Conservation (phyloP, 35 echinoderm and acorn worm species). For the Acanthaster planci region DNA sequence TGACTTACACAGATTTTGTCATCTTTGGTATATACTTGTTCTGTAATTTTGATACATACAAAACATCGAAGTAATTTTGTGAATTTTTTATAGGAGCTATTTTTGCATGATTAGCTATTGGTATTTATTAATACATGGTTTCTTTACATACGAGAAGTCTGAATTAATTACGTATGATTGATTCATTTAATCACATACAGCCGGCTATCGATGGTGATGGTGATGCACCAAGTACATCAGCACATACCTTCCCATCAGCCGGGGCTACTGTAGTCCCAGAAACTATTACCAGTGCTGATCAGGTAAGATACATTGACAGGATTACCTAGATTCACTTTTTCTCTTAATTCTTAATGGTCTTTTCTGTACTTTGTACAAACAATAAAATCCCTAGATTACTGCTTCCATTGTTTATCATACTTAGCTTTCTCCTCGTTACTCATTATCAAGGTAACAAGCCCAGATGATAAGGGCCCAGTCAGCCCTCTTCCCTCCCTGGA, state of each 20-base stretch:
- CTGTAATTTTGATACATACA: no score
- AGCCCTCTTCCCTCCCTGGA: slow-evolving; percentile 66
- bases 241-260: slow-evolving; percentile 27
- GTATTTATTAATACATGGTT: no score
- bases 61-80: no score
- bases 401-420: neutral
- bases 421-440: no score
- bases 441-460: slow-evolving; percentile 76
- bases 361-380: neutral
- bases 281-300: slow-evolving; percentile 92
- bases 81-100: no score
- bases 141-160: no score
- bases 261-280: slow-evolving; percentile 69
- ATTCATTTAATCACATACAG: neutral
- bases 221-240: slow-evolving; percentile 12
- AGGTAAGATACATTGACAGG: slow-evolving; percentile 41
- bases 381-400: neutral
- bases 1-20: no score
- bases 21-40: no score
- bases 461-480: slow-evolving; percentile 57
- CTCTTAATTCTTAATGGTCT: no score
- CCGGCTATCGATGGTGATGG: slow-evolving; percentile 19
- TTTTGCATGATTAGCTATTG: no score
- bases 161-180: no score
- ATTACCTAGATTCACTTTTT: no score